These are phyloP conservation scores for Ceramica pisi DNA, from an alignment of 2,888 invertebrate species.

Conservation along the genomic window DNA sequence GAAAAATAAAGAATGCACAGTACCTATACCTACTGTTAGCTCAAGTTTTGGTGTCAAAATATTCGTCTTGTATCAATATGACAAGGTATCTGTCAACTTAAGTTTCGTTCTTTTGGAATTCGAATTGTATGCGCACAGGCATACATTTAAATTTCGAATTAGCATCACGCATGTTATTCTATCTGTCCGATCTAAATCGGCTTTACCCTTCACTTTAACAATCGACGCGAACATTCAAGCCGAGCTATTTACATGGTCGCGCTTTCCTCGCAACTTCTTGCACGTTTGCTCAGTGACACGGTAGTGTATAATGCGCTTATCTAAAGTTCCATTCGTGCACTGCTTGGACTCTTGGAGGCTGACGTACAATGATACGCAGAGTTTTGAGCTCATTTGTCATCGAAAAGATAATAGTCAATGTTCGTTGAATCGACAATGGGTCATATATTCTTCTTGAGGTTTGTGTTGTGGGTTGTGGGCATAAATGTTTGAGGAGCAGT, in stretches of 20 bases:
- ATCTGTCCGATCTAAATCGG: conserved; percentile 87
- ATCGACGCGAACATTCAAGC: conserved; percentile 62
- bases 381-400: conserved; percentile 85
- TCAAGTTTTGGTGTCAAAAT: conserved; percentile 23
- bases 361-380: conserved; percentile 74
- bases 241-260: conserved; percentile 67
- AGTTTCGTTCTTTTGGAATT: conserved; percentile 76
- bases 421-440: conserved; percentile 83
- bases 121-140: conserved; percentile 76
- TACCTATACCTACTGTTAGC: no score
- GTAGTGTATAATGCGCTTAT: conserved; percentile 72
- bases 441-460: conserved; percentile 77
- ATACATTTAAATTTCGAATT: conserved; percentile 84
- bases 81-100: conserved; percentile 72
- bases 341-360: conserved; percentile 32
- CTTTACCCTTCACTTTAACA: conserved; percentile 79
- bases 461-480: conserved; percentile 63
- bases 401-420: conserved; percentile 82
- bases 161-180: conserved; percentile 81
- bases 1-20: conserved; percentile 4
- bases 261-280: conserved; percentile 33
- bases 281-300: conserved; percentile 53
- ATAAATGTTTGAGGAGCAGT: conserved; percentile 56
- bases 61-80: conserved; percentile 62
- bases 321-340: conserved; percentile 40